These are phyloP conservation scores for Teleogryllus occipitalis DNA, from an alignment of 1,140 invertebrate species.

Conservation along the genomic window DNA sequence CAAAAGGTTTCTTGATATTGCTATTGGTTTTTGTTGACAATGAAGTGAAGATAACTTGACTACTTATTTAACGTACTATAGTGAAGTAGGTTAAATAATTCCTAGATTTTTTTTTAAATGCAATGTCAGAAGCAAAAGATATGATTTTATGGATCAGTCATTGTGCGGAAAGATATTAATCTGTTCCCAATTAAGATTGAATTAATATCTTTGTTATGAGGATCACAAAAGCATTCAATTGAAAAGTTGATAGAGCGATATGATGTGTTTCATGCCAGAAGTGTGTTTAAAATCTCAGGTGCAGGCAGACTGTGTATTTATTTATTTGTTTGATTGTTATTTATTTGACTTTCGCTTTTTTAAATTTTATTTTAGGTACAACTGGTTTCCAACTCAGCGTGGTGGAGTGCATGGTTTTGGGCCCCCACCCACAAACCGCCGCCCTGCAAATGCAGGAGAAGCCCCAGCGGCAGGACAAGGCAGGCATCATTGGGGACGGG, in stretches of 20 bases:
- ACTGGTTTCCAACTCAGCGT: conserved; percentile 20
- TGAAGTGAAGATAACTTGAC: no score
- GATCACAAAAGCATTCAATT: neutral
- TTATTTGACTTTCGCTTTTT: neutral
- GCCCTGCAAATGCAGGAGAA: conserved; percentile 7
- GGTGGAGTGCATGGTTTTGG: conserved; percentile 23
- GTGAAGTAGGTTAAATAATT: no score
- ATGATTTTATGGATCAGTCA: no score
- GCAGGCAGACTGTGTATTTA: neutral
- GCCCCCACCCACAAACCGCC: conserved; percentile 15
- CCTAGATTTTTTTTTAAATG: no score
- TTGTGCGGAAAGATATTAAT: no score
- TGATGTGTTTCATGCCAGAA: no score
- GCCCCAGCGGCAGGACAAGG: conserved; percentile 15
- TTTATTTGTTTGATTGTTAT: neutral
- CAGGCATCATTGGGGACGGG: conserved; percentile 21
- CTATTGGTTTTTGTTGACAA: no score
- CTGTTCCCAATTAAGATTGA: neutral
- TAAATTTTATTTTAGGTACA: conserved; percentile 18
- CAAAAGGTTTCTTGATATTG: no score
- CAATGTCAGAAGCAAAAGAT: no score
- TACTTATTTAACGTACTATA: no score
- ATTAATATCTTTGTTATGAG: neutral
- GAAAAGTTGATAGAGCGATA: no score
- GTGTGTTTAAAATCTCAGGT: no score